Base-by-base conservation (phyloP, 2,888 invertebrate genomes). In the Ecliptopera silaceata region DNA sequence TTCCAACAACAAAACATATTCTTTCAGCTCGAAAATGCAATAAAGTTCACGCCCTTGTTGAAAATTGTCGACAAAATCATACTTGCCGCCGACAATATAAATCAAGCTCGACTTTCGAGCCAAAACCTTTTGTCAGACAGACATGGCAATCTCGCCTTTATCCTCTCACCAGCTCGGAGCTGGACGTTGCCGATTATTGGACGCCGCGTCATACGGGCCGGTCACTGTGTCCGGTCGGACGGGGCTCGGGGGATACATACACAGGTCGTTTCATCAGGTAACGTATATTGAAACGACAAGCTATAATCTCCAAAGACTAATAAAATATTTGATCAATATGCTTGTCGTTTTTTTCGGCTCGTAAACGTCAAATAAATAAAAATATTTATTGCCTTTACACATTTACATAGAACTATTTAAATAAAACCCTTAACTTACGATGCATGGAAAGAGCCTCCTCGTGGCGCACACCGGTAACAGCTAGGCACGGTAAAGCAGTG, bases 121-220 rank as follows among this genome's bases (percentile, higher is more conserved):
- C 42, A 50, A 50, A 36, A 15, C 47, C 51, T 51, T 43, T 51
- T 42, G 42, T 48, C 52, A 38, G 39, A 56, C 52, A 38, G 39
- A 56, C 53, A 51, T 36, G 58, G 52, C 56, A 63, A 60, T 59
- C 51, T 53, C 57, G 50, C 51, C 48, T 54, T 36, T 51, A 50
- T 46, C 42, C 57, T 56, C 54, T 39, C 47, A 56, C 53, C 56
- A 39, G 55, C 45, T 41, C 57, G 47, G 55, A 55, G 52, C 64
- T 61, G 63, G 62, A 49, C 64, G 61, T 61, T 63, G 56, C 47
- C 52, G 56, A 61, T 61, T 56, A 72, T 70, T 66, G 66, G 61
- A 63, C 53, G 56, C 62, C 61, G 60, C 65, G 68, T 66, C 66
- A 64, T 68, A 67, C 64, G 56, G 61, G 46, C 56, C 61, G 65